phyloP scores from a whole-genome alignment of 2,888 invertebrate genomes.

The Atrina japonica region DNA sequence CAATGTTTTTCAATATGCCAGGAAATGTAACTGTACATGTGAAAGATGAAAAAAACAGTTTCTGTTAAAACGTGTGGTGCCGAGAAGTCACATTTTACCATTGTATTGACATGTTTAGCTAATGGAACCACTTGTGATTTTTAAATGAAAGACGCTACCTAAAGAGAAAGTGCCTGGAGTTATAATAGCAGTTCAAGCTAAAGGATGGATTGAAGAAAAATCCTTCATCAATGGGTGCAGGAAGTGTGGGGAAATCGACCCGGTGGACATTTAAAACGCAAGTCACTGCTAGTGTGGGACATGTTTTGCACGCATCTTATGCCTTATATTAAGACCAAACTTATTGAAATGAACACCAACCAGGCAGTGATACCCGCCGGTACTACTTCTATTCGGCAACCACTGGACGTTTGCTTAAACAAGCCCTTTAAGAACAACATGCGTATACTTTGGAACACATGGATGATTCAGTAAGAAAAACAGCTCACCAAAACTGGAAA shows the following conservation, averaged over 20 bases:
- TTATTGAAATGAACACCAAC: not conserved
- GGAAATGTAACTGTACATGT: conserved; percentile 38
- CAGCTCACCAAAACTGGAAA: conserved; percentile 2
- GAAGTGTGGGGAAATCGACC: conserved; percentile 37
- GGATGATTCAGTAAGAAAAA: not conserved
- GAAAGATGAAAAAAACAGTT: conserved; percentile 28
- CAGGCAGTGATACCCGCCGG: conserved; percentile 46
- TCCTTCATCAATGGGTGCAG: conserved; percentile 30
- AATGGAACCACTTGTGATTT: conserved; percentile 47
- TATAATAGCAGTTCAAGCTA: conserved; percentile 29
- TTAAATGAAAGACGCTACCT: conserved; percentile 49
- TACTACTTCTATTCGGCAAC: conserved; percentile 42
- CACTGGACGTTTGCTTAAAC: conserved; percentile 43
- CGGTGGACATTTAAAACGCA: conserved; percentile 30
- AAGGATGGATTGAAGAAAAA: conserved; percentile 45
- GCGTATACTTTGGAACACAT: not conserved
- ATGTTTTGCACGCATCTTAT: conserved; percentile 36
- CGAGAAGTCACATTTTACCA: conserved; percentile 48
- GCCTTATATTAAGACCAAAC: conserved; percentile 16
- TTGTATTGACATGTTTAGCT: conserved; percentile 47
- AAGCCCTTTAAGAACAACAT: conserved; percentile 35
- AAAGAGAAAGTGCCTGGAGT: conserved; percentile 28
- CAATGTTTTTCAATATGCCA: conserved; percentile 44
- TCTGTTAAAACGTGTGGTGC: conserved; percentile 27
- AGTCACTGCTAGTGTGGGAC: conserved; percentile 37